Conservation (phyloP, 2,888 invertebrate species). For the Gymnoscelis rufifasciata region DNA sequence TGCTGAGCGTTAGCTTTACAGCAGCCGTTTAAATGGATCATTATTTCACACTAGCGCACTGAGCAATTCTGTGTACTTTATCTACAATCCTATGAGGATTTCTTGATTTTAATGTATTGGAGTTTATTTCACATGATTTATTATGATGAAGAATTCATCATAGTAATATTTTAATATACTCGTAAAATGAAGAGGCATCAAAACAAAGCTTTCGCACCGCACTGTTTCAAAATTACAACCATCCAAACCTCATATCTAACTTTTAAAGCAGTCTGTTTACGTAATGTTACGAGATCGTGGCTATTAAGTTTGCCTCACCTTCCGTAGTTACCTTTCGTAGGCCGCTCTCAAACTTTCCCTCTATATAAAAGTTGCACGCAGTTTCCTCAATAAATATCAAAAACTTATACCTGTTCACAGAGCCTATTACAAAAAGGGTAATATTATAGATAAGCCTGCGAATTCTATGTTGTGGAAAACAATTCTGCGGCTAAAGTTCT, state of each 20-base stretch:
- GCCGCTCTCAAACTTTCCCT: conserved; percentile 15
- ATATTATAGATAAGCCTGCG: conserved; percentile 39
- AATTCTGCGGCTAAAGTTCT: conserved; percentile 57
- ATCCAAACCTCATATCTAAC: background rate
- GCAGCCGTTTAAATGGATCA: conserved; percentile 38
- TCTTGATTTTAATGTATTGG: conserved; percentile 12
- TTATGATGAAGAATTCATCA: no score
- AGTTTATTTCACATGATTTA: no score
- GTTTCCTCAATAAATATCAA: conserved; percentile 29
- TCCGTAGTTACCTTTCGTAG: conserved; percentile 9
- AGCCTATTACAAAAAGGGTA: conserved; percentile 37
- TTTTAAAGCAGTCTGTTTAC: conserved; percentile 2
- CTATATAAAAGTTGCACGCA: conserved; percentile 27
- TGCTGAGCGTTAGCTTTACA: conserved; percentile 36
- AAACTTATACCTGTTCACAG: conserved; percentile 30
- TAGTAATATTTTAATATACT: no score
- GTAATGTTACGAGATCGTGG: conserved; percentile 4
- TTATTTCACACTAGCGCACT: conserved; percentile 33
- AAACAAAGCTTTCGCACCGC: no score
- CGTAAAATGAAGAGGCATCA: no score
- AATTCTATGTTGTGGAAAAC: conserved; percentile 54
- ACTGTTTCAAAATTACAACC: no score
- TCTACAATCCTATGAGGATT: conserved; percentile 13
- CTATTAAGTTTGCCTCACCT: conserved; percentile 1
- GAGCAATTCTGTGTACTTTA: conserved; percentile 33